Conservation (phyloP, 2,888 invertebrate species). For the Ferrisia virgata region DNA sequence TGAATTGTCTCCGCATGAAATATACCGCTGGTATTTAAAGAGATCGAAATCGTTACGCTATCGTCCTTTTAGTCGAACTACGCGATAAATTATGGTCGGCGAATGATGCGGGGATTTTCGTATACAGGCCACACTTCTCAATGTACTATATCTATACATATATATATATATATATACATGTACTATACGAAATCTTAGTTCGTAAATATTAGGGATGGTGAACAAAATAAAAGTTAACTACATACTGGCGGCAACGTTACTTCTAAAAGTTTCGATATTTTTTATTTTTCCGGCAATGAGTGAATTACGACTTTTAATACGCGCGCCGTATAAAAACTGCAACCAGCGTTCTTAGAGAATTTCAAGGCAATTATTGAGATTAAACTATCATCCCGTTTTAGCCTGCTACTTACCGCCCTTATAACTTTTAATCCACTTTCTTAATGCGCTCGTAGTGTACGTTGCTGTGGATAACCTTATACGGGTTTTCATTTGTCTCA, state of each 20-base stretch:
- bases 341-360: constrained; percentile 19
- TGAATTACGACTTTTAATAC: constrained; percentile 38
- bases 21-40: constrained; percentile 25
- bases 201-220: constrained; percentile 30
- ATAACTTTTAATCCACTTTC: constrained; percentile 33
- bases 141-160: too few relatives aligned
- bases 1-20: constrained; percentile 11
- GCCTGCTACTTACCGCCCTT: constrained; percentile 28
- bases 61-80: constrained; percentile 12
- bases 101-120: constrained; percentile 24
- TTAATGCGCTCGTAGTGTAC: background rate
- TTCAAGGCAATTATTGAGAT: constrained; percentile 42
- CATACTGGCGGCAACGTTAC: constrained; percentile 28
- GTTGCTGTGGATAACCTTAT: background rate
- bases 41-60: constrained; percentile 29
- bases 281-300: constrained; percentile 39
- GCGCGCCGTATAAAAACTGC: constrained; percentile 19
- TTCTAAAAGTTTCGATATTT: constrained; percentile 36
- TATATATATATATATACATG: too few relatives aligned
- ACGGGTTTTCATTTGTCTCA: constrained; percentile 8
- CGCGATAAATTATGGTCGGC: constrained; percentile 17
- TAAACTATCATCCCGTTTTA: constrained; percentile 38
- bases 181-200: constrained; percentile 4
- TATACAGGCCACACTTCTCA: constrained; percentile 17
- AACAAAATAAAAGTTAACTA: constrained; percentile 33